Evolutionary conservation across 2,113 vertebrate genomes (phyloP).

Genomic region (Barnardius zonarius): DNA sequence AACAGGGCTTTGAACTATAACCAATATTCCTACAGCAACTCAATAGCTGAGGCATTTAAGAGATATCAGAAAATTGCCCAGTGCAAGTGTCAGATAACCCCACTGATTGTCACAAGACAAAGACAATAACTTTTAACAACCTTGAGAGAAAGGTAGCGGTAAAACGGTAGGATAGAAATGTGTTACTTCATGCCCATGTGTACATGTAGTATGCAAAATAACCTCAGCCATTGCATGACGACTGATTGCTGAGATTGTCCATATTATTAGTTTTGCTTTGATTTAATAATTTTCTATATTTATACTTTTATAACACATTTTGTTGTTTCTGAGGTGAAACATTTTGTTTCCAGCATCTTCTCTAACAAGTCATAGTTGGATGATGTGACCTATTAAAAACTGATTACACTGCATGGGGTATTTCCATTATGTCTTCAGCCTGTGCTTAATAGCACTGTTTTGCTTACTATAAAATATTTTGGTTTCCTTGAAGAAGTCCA

Average conservation of each 20-base stretch:
- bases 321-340: background rate
- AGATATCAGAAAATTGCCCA: background rate
- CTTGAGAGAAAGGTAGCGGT: background rate
- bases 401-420: background rate
- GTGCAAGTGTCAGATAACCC: background rate
- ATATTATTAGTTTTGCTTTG: background rate
- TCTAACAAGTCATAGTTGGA: background rate
- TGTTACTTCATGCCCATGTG: background rate
- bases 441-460: constrained; percentile 4
- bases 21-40: background rate
- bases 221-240: background rate
- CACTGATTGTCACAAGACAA: background rate
- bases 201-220: background rate
- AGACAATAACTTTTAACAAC: background rate
- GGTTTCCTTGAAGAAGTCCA: constrained; percentile 41
- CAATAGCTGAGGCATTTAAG: background rate
- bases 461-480: constrained; percentile 43
- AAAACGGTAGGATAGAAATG: background rate
- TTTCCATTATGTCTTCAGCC: constrained; percentile 10
- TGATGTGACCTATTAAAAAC: background rate
- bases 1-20: background rate
- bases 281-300: background rate
- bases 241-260: background rate
- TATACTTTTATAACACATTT: background rate
- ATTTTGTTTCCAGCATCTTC: background rate